Conservation (phyloP, 2,797 vertebrate species). For the Furcifer pardalis region DNA sequence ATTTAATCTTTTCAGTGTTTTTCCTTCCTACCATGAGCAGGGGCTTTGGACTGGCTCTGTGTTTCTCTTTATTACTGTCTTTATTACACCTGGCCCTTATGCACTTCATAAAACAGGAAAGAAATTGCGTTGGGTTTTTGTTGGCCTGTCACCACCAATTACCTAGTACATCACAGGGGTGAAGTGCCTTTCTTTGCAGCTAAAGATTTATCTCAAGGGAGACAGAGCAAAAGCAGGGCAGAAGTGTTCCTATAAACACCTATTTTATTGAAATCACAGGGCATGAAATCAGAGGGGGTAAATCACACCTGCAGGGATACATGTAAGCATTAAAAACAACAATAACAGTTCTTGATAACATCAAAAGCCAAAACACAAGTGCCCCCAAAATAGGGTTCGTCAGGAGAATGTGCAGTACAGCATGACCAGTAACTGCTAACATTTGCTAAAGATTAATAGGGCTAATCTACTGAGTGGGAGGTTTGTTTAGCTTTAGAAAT, state of each 20-base stretch:
- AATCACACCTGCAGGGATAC: slow-evolving; percentile 48
- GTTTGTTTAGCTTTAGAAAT: background rate
- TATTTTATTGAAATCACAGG: slow-evolving; percentile 41
- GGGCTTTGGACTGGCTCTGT: slow-evolving; percentile 35
- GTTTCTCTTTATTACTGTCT: slow-evolving; percentile 47
- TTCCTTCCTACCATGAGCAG: slow-evolving; percentile 14
- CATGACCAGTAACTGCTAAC: background rate
- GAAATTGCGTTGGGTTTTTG: slow-evolving; percentile 52
- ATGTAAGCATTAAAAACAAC: slow-evolving; percentile 46
- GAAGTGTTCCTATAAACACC: slow-evolving; percentile 61
- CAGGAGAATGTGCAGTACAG: background rate
- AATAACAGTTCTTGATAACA: background rate
- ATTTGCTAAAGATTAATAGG: background rate
- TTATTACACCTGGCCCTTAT: slow-evolving; percentile 43
- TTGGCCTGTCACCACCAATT: slow-evolving; percentile 55
- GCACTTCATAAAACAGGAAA: slow-evolving; percentile 44
- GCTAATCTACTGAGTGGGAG: background rate
- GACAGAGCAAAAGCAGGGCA: slow-evolving; percentile 32
- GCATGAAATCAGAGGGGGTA: slow-evolving; percentile 43
- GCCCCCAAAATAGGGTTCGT: background rate
- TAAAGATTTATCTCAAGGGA: background rate
- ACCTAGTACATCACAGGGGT: slow-evolving; percentile 41
- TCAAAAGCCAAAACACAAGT: background rate
- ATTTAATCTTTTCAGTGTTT: slow-evolving; percentile 14
- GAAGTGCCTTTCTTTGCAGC: slow-evolving; percentile 43